Base-by-base conservation (phyloP, 2,797 vertebrate genomes). In the Rousettus madagascariensis region DNA sequence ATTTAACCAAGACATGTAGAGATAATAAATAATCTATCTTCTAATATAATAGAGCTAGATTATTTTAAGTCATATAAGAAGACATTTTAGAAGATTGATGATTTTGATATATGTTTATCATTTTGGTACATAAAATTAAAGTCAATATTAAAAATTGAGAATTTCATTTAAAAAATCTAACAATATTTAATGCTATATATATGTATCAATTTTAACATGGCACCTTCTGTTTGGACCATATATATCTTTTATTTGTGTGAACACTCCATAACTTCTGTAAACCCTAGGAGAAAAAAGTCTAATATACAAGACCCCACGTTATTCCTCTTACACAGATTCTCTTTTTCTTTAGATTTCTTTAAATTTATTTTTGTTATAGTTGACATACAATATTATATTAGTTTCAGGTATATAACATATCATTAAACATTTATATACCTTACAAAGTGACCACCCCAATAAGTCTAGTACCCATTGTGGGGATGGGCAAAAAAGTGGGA, bases 251-350 rank as follows among this genome's bases (percentile, higher is more conserved):
- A 1, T 86, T 65, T 89, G 15, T 55, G 28, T 68, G 41, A 30
- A 30, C 46, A 89, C 68, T 79, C 15, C 20, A 24, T 94, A 92
- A 78, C 26, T 57, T 92, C 77, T 93, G 6, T n/a, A 94, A 90
- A 65, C 9, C 49, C 51, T 83, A 20, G 8, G 2, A 24, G 7
- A 55, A 86, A 86, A 74, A 55, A 8, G n/a, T 86, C 13, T 80
- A 92, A 86, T 55, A 69, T 74, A 33, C 1, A 89, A 79, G 57
- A 43, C 2, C 4, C 38, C 9, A 84, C 3, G 11, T 71, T 63
- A 74, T 86, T 66, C 53, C 11, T 91, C 86, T 17, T 86, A 3
- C 41, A 41, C 41, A 3, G 0, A 59, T 6, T 80, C 28, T 87
- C 30, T 65, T 63, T 65, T 28, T 11, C 49, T 49, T 49, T 59